Conservation (phyloP, 2,113 vertebrate species). For the Mus spicilegus region DNA sequence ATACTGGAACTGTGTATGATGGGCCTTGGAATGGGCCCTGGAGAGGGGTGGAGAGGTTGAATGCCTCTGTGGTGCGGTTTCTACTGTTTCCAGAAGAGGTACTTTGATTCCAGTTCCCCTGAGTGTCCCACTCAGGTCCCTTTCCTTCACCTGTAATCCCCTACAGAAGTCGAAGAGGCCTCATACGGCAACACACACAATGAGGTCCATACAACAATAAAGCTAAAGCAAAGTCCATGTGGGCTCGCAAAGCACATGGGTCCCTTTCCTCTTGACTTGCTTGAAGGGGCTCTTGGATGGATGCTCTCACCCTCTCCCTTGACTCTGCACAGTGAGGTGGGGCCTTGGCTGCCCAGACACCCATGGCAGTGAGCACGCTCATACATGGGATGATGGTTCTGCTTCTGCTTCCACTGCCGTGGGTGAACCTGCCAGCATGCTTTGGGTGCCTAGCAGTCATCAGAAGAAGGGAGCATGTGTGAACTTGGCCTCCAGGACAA, state of each 20-base stretch:
- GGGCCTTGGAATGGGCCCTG: background rate
- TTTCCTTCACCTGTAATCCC: background rate
- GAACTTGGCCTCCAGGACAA: background rate
- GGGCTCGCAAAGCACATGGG: background rate
- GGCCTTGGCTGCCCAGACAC: background rate
- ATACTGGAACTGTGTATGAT: background rate
- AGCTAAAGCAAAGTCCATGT: background rate
- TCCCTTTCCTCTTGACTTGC: background rate
- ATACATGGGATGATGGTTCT: background rate
- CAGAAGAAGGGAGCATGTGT: background rate
- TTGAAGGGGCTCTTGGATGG: background rate
- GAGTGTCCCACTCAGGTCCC: background rate
- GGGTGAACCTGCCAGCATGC: background rate
- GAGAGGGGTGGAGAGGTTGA: background rate
- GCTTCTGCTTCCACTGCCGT: background rate
- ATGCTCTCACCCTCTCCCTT: background rate
- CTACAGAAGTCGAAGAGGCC: background rate
- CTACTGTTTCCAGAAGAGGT: background rate
- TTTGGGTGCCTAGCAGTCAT: background rate
- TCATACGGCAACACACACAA: background rate
- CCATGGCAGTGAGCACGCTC: background rate
- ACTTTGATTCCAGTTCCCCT: background rate
- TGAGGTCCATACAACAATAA: background rate
- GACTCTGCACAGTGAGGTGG: rapidly evolving
- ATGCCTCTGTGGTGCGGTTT: background rate